Evolutionary conservation across 2,797 vertebrate species (phyloP).

Genomic region (Crossoptilon crossoptilon): DNA sequence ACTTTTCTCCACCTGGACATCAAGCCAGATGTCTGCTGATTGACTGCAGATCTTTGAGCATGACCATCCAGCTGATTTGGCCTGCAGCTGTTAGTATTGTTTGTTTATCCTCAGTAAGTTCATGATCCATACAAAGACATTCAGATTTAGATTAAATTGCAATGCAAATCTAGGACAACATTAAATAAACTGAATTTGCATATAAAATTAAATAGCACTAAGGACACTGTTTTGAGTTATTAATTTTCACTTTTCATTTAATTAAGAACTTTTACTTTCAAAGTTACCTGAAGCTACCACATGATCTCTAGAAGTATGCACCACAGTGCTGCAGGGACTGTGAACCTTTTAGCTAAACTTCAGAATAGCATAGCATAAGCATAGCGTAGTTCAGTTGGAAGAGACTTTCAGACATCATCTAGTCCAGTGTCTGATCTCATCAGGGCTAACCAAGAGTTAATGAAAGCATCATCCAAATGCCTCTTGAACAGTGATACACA

Average conservation of each 20-base stretch:
- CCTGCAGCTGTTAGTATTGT: background rate
- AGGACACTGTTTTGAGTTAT: background rate
- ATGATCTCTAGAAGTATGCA: background rate
- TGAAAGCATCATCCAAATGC: background rate
- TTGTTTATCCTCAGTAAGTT: background rate
- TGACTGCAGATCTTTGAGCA: too few species aligned
- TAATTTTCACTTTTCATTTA: background rate
- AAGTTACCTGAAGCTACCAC: background rate
- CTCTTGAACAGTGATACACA: background rate
- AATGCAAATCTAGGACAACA: background rate
- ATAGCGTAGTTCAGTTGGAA: background rate
- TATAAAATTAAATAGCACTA: background rate
- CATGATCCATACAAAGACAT: background rate
- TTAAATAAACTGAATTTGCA: background rate
- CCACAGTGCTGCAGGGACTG: background rate
- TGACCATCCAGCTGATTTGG: background rate
- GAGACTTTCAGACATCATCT: background rate
- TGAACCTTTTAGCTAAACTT: background rate
- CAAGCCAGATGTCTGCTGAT: too few species aligned
- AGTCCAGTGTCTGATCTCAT: background rate
- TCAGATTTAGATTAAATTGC: background rate
- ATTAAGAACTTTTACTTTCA: background rate
- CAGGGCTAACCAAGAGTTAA: background rate
- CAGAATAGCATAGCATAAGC: background rate
- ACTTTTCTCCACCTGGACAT: too few species aligned